A percentile compares a stretch with the other conserved stretches of the same genome.
phyloP scores from a whole-genome alignment of 2,888 invertebrate species.

The Mesorhabditis belari region DNA sequence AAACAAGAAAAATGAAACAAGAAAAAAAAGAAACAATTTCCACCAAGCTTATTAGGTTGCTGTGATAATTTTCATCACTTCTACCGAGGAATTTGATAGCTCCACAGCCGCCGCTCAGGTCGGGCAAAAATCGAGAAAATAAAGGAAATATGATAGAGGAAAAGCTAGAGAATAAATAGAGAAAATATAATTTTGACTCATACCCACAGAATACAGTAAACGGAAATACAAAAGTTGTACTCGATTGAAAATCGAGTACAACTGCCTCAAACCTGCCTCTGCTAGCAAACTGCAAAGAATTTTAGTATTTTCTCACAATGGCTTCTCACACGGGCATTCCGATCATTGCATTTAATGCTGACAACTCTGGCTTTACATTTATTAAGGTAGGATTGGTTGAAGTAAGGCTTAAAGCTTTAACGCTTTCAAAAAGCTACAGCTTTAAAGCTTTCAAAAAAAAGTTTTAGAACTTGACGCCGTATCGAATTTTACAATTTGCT shows the following conservation, averaged over 20 bases:
- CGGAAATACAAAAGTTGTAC: too few species aligned
- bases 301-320: slow-evolving; percentile 35
- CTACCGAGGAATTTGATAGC: slow-evolving; percentile 42
- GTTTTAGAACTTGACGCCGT: slow-evolving; percentile 31
- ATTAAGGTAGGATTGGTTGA: slow-evolving; percentile 19
- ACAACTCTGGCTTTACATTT: slow-evolving; percentile 72
- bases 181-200: too few species aligned
- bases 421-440: neutral
- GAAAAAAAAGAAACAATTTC: neutral
- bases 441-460: neutral
- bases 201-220: too few species aligned
- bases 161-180: too few species aligned
- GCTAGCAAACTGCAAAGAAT: neutral
- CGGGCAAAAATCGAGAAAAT: too few species aligned
- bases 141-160: too few species aligned
- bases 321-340: slow-evolving; percentile 68
- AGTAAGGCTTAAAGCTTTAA: neutral
- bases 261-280: too few species aligned
- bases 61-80: slow-evolving; percentile 44
- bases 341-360: slow-evolving; percentile 93
- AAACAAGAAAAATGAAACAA: neutral
- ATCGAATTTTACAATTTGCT: slow-evolving; percentile 71
- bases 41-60: slow-evolving; percentile 18
- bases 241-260: too few species aligned
- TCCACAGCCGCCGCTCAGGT: slow-evolving; percentile 38